Conservation (phyloP, 2,113 vertebrate genomes). For the Hemiscyllium ocellatum region DNA sequence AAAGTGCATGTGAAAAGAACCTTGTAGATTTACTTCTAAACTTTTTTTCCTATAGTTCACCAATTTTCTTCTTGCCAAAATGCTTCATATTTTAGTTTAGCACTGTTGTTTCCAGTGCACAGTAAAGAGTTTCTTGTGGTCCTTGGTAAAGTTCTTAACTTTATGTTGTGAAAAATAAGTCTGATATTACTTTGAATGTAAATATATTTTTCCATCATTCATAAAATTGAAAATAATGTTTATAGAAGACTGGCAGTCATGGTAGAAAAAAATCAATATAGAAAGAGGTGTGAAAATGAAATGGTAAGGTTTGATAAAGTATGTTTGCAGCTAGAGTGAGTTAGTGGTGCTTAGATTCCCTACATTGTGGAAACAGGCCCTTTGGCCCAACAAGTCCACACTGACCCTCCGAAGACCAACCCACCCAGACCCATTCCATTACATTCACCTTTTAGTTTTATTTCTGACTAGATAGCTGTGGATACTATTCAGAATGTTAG, state of each 20-base stretch:
- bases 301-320: background rate
- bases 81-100: background rate
- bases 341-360: background rate
- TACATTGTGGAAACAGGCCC: no score
- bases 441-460: background rate
- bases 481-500: background rate
- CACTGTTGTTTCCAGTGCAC: background rate
- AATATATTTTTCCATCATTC: background rate
- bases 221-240: background rate
- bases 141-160: background rate
- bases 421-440: no score
- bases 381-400: no score
- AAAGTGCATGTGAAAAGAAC: background rate
- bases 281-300: constrained; percentile 15
- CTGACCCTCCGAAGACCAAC: no score
- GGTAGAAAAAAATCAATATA: background rate
- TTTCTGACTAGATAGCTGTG: background rate
- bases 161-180: background rate
- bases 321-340: background rate
- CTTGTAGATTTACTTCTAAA: background rate
- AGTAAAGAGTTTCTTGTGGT: background rate
- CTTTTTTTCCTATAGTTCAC: no score
- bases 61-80: background rate
- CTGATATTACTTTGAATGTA: constrained; percentile 19
- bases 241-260: background rate